These are phyloP conservation scores for Actias luna DNA, from an alignment of 2,888 invertebrate genomes.

Conservation along the genomic window DNA sequence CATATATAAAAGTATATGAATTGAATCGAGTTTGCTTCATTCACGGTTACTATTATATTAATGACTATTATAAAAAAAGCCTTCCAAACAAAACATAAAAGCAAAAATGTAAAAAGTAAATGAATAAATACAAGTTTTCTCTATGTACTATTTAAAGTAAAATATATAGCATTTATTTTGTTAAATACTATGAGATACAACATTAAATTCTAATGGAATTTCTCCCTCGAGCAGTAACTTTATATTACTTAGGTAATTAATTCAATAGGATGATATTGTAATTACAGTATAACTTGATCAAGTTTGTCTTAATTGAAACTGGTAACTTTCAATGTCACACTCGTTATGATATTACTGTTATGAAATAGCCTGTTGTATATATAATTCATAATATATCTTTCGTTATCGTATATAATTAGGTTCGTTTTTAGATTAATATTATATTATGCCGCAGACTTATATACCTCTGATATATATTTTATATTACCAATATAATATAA, in stretches of 20 bases:
- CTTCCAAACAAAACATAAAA: neutral
- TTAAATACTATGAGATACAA: neutral
- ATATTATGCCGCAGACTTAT: too few relatives aligned
- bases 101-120: neutral
- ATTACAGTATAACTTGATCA: conserved; percentile 3
- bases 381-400: too few relatives aligned
- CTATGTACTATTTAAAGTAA: neutral
- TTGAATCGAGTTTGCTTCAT: too few relatives aligned
- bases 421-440: too few relatives aligned
- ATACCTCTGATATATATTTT: too few relatives aligned
- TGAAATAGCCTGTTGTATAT: too few relatives aligned
- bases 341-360: neutral
- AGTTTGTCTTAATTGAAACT: conserved; percentile 7
- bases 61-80: neutral
- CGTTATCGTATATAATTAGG: too few relatives aligned
- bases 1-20: too few relatives aligned
- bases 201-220: neutral
- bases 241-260: conserved; percentile 15
- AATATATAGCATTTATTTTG: conserved; percentile 5
- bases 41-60: too few relatives aligned
- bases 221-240: conserved; percentile 13
- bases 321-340: conserved; percentile 1
- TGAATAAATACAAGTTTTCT: neutral
- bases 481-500: too few relatives aligned
- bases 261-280: conserved; percentile 12